Percentiles rank a stretch among this genome's conserved stretches.
Evolutionary conservation across 23 tunicate species (phyloP).

Genomic region (Pegea sp.): DNA sequence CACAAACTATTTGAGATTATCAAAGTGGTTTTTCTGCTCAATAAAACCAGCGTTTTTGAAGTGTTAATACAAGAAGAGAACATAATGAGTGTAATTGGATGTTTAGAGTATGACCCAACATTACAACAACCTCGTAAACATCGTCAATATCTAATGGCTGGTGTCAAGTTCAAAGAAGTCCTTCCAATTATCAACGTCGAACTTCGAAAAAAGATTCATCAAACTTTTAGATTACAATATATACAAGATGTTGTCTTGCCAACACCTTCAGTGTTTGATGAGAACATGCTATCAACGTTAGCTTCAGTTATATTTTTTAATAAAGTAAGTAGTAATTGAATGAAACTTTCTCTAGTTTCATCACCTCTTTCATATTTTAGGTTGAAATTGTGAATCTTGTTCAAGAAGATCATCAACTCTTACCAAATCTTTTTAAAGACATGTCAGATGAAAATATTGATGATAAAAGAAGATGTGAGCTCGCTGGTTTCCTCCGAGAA

Average conservation of each 20-base stretch:
- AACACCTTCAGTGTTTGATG: constrained; percentile 93
- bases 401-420: constrained; percentile 32
- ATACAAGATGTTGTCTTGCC: constrained; percentile 91
- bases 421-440: constrained; percentile 34
- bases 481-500: constrained; percentile 76
- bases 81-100: constrained; percentile 69
- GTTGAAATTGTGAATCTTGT: constrained; percentile 68
- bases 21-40: constrained; percentile 52
- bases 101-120: constrained; percentile 78
- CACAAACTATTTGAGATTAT: constrained; percentile 59
- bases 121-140: constrained; percentile 30
- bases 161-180: constrained; percentile 79
- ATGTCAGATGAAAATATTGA: constrained; percentile 31
- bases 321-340: constrained; percentile 22
- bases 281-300: constrained; percentile 71
- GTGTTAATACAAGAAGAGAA: constrained; percentile 43
- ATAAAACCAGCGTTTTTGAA: constrained; percentile 55
- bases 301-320: constrained; percentile 70
- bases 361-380: constrained; percentile 4
- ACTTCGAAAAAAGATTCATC: constrained; percentile 63
- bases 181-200: constrained; percentile 50
- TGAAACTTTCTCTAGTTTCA: no score
- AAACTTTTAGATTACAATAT: constrained; percentile 87
- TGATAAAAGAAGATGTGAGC: constrained; percentile 27
- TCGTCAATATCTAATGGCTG: constrained; percentile 55